These are phyloP conservation scores for Leontopithecus rosalia DNA, from an alignment of 2,797 vertebrate genomes.

Conservation along the genomic window DNA sequence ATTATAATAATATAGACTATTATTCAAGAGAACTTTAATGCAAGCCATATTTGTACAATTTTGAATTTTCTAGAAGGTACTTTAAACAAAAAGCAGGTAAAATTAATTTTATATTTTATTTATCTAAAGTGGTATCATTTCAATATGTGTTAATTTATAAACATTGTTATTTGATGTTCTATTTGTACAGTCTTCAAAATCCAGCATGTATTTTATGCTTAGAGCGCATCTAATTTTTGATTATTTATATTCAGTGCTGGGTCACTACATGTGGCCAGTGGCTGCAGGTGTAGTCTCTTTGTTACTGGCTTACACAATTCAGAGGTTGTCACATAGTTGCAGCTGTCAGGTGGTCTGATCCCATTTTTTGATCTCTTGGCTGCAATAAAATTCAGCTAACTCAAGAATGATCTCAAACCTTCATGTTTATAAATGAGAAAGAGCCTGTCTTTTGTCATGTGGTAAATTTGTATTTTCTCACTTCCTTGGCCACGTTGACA, in stretches of 20 bases:
- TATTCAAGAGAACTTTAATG: neutral
- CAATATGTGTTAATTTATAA: neutral
- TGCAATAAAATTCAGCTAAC: neutral
- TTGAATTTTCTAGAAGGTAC: neutral
- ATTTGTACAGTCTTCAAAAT: neutral
- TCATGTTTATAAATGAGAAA: neutral
- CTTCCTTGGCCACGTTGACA: neutral
- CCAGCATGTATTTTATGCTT: neutral
- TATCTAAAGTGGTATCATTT: neutral
- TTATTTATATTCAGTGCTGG: no score
- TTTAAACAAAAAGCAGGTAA: neutral
- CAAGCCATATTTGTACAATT: neutral
- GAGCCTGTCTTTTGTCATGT: neutral
- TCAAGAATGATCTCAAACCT: neutral
- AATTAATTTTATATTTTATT: slow-evolving; percentile 7
- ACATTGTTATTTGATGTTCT: neutral
- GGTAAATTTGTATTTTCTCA: neutral
- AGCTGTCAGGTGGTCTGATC: neutral
- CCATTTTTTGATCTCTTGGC: neutral
- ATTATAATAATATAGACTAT: neutral
- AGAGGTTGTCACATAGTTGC: neutral
- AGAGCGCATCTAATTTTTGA: accelerated
- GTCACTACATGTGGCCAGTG: neutral
- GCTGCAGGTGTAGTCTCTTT: neutral
- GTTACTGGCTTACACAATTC: neutral